phyloP scores from a whole-genome alignment of 2,113 vertebrate species.

The Carlito syrichta region DNA sequence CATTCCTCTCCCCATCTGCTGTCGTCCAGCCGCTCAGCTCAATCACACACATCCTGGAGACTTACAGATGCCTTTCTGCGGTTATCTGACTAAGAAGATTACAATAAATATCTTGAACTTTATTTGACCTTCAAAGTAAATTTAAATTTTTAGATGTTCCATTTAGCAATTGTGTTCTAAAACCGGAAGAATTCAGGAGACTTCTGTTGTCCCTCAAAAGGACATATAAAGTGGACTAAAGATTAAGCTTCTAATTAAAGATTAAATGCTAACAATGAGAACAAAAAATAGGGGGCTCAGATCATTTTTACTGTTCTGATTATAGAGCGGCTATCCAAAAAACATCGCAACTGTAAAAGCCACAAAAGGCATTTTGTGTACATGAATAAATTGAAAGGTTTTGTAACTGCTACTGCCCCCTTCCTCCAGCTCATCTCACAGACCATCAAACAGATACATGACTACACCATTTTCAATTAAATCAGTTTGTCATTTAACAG shows the following conservation, averaged over 20 bases:
- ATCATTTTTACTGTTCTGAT: background rate
- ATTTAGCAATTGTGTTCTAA: background rate
- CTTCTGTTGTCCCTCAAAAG: background rate
- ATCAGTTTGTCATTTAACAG: background rate
- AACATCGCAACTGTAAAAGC: background rate
- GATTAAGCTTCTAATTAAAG: background rate
- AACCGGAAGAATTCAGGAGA: background rate
- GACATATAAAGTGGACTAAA: background rate
- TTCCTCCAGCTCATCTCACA: background rate
- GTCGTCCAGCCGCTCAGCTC: slow-evolving; percentile 83
- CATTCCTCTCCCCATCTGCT: slow-evolving; percentile 80
- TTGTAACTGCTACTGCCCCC: background rate
- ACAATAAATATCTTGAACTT: slow-evolving; percentile 81
- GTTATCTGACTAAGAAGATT: slow-evolving; percentile 84
- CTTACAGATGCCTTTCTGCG: slow-evolving; percentile 82
- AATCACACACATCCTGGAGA: slow-evolving; percentile 76
- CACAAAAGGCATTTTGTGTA: background rate
- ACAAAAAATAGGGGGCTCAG: background rate
- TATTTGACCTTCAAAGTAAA: slow-evolving; percentile 79
- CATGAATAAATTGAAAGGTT: background rate
- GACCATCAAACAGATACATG: background rate
- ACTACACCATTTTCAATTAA: background rate
- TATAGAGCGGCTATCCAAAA: background rate
- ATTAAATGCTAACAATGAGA: background rate
- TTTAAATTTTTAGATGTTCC: background rate